phyloP scores from a whole-genome alignment of 2,797 vertebrate genomes.

The Tarsius wallacei region DNA sequence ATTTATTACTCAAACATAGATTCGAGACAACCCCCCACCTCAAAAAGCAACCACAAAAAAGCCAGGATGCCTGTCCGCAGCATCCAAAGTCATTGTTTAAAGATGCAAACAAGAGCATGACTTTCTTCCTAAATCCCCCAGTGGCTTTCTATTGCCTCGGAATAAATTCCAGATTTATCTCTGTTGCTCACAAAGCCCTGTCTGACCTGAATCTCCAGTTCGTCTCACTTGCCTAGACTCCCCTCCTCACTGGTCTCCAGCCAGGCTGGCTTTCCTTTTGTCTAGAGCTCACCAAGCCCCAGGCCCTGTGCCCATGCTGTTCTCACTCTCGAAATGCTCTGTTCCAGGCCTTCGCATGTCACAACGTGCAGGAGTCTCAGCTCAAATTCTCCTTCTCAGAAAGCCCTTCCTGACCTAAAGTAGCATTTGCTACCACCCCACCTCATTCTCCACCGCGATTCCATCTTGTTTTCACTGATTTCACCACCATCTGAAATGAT shows the following conservation, averaged over 20 bases:
- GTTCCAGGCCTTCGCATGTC: neutral
- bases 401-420: neutral
- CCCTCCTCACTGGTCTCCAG: neutral
- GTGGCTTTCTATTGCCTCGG: conserved; percentile 35
- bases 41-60: neutral
- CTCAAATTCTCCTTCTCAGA: neutral
- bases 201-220: neutral
- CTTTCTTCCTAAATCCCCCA: conserved; percentile 23
- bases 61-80: neutral
- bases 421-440: too few relatives aligned
- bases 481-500: neutral
- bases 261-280: neutral
- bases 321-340: neutral
- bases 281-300: neutral
- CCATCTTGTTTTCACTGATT: neutral
- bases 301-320: neutral
- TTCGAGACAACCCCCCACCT: neutral
- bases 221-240: neutral
- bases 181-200: neutral
- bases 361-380: neutral
- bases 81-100: conserved; percentile 57
- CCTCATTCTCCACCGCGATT: neutral
- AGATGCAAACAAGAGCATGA: conserved; percentile 44
- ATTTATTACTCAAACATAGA: neutral
- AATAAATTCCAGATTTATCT: conserved; percentile 13